These are phyloP conservation scores for Drosophila paramelanica DNA, from an alignment of 2,888 invertebrate species.

Conservation along the genomic window DNA sequence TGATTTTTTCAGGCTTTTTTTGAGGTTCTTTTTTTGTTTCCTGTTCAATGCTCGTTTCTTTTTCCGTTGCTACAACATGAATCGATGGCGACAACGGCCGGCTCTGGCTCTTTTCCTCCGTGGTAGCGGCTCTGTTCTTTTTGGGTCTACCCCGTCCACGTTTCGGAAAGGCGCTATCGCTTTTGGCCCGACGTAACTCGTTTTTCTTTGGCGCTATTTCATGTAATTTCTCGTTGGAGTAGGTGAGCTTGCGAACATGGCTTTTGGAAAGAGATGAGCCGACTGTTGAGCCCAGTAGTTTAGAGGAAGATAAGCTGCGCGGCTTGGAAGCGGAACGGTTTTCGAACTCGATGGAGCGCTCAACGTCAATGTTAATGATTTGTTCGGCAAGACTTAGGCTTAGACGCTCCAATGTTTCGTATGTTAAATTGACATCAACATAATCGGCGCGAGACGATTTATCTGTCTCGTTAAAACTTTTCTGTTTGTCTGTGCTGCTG, in stretches of 20 bases:
- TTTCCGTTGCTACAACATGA: not conserved
- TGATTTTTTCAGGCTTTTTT: not conserved
- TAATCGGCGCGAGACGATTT: slow-evolving; percentile 17
- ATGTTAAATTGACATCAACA: slow-evolving; percentile 46
- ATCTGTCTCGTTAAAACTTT: not conserved
- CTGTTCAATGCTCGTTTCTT: not conserved
- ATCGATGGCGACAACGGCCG: not conserved
- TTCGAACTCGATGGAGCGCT: slow-evolving; percentile 64
- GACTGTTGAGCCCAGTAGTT: slow-evolving; percentile 2
- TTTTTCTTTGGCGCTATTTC: not conserved
- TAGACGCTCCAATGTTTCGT: slow-evolving; percentile 57
- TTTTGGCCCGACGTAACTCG: slow-evolving; percentile 44
- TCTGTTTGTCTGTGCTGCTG: slow-evolving; percentile 12
- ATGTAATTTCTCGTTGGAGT: slow-evolving; percentile 55
- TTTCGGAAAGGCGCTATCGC: slow-evolving; percentile 35
- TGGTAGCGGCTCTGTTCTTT: slow-evolving; percentile 29
- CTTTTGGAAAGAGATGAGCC: slow-evolving; percentile 1
- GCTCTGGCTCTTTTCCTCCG: slow-evolving; percentile 27
- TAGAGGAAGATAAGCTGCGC: slow-evolving; percentile 46
- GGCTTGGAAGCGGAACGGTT: slow-evolving; percentile 59
- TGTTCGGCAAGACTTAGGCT: slow-evolving; percentile 58
- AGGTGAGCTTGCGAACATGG: slow-evolving; percentile 67
- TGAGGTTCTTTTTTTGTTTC: not conserved
- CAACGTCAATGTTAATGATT: slow-evolving; percentile 59
- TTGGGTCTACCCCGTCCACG: not conserved